Evolutionary conservation across 2,797 vertebrate species (phyloP).

Genomic region (Dicrostonyx torquatus): DNA sequence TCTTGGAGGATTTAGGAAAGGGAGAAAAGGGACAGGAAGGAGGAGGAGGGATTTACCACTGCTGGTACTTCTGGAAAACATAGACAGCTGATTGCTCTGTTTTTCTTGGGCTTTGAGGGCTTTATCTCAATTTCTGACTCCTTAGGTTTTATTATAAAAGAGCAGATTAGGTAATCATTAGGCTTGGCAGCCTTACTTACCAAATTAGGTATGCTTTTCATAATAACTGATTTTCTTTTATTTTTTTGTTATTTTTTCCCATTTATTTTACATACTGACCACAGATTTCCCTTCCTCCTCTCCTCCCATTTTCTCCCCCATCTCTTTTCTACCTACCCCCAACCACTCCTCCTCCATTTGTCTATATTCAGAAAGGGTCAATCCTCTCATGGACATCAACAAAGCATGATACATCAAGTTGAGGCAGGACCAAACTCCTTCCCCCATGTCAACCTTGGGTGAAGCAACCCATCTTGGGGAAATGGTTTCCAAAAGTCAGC

Average conservation of each 20-base stretch:
- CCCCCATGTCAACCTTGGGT: not conserved
- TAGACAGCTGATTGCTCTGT: not conserved
- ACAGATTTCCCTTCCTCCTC: not conserved
- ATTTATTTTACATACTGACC: not conserved
- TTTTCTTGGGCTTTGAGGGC: not conserved
- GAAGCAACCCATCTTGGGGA: not conserved
- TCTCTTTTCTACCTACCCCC: not conserved
- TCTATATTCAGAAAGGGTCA: not conserved
- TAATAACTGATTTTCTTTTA: conserved; percentile 25
- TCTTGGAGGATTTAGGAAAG: not conserved
- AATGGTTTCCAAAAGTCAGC: not conserved
- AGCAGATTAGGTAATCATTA: not conserved
- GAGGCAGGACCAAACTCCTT: not conserved
- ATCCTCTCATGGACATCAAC: not conserved
- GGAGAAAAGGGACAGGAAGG: not conserved
- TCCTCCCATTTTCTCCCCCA: not conserved
- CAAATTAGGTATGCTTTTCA: not conserved
- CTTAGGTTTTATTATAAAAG: not conserved
- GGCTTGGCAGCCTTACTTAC: not conserved
- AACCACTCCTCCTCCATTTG: not conserved
- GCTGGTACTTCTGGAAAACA: not conserved
- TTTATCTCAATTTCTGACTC: not conserved
- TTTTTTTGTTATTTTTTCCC: not conserved
- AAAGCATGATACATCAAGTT: not conserved
- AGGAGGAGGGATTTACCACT: not conserved